Conservation (phyloP, 2,113 vertebrate genomes). For the Channa maculata region DNA sequence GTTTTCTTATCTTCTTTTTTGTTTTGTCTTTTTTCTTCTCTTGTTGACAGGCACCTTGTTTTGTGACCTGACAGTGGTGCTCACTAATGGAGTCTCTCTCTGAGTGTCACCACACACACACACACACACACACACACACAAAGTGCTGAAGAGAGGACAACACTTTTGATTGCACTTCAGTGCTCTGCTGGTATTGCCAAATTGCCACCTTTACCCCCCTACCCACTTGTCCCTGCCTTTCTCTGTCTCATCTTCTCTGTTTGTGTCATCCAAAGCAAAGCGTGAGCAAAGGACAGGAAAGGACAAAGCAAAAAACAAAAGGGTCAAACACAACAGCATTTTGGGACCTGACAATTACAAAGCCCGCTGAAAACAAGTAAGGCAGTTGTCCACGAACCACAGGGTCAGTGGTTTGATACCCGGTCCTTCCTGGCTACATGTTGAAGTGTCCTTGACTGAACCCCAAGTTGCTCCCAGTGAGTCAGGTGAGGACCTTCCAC, state of each 20-base stretch:
- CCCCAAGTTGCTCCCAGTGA: no score
- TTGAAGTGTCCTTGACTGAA: no score
- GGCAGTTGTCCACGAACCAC: no score
- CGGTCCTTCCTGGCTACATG: no score
- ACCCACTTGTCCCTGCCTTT: conserved; percentile 7
- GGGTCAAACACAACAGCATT: conserved; percentile 32
- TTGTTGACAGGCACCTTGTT: conserved; percentile 18
- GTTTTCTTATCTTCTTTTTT: background rate
- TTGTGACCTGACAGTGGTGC: conserved; percentile 41
- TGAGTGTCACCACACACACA: conserved; percentile 10
- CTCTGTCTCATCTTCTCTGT: conserved; percentile 9
- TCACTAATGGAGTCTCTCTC: conserved; percentile 52
- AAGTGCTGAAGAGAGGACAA: conserved; percentile 31
- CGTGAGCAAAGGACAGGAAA: conserved; percentile 48
- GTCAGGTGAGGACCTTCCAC: no score
- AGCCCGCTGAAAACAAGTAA: background rate
- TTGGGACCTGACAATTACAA: conserved; percentile 31
- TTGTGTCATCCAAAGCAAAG: conserved; percentile 46
- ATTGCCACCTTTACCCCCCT: conserved; percentile 55
- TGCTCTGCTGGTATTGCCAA: conserved; percentile 56
- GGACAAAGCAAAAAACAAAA: conserved; percentile 24
- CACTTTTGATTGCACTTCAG: conserved; percentile 59
- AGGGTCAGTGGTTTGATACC: no score
- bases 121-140: conserved; percentile 7
- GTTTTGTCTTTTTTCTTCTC: background rate